Percentiles rank a stretch among this genome's conserved stretches.
phyloP scores from a whole-genome alignment of 2,888 invertebrate genomes.

The Synanthedon andrenaeformis region DNA sequence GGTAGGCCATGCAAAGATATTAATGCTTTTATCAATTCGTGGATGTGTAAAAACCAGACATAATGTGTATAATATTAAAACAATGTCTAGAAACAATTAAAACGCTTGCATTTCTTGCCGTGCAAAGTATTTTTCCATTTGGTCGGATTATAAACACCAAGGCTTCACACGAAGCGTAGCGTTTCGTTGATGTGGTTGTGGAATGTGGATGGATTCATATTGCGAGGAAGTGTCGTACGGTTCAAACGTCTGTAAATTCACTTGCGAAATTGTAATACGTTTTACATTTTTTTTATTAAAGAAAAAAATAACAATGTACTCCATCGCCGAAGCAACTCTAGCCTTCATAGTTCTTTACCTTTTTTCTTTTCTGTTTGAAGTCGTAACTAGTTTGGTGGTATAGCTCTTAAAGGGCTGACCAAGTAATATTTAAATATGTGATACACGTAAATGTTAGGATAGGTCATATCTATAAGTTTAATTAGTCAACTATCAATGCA shows the following conservation, averaged over 20 bases:
- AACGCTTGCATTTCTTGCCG: not conserved
- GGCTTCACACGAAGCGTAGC: not conserved
- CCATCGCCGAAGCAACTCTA: conserved; percentile 59
- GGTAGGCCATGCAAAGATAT: too few relatives aligned
- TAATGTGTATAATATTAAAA: not conserved
- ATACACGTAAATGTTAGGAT: conserved; percentile 29
- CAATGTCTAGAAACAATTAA: not conserved
- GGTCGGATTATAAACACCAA: not conserved
- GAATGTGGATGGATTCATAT: not conserved
- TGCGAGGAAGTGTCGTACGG: not conserved
- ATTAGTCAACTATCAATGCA: conserved; percentile 55
- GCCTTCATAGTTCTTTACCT: conserved; percentile 58
- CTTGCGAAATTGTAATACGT: not conserved
- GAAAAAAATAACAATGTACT: conserved; percentile 44
- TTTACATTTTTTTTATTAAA: not conserved
- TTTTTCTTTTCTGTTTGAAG: conserved; percentile 60
- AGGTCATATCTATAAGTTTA: conserved; percentile 23
- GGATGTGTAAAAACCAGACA: too few relatives aligned
- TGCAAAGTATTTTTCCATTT: not conserved
- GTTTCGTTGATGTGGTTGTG: not conserved
- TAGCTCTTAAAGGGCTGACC: conserved; percentile 20
- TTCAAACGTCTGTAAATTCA: not conserved
- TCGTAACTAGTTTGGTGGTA: conserved; percentile 54
- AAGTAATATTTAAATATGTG: conserved; percentile 38
- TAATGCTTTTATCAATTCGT: too few relatives aligned